phyloP scores from a whole-genome alignment of 2,888 invertebrate species.

The Teleogryllus oceanicus region DNA sequence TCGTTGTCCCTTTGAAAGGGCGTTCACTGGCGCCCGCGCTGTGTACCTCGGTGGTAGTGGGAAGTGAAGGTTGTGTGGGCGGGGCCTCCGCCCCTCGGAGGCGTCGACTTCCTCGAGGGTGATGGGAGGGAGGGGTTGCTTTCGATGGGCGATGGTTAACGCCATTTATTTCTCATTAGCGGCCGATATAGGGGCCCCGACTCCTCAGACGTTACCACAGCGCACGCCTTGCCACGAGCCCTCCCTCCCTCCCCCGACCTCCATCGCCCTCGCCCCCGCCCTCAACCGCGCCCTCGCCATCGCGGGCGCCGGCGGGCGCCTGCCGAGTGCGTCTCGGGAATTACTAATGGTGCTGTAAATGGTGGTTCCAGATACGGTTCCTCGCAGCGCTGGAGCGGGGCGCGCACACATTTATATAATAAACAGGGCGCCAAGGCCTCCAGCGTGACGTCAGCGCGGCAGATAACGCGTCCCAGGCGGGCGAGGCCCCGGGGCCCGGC shows the following conservation, averaged over 20 bases:
- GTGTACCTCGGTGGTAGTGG: too few relatives aligned
- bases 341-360: constrained; percentile 4
- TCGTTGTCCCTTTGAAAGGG: too few relatives aligned
- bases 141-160: constrained; percentile 6
- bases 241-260: too few relatives aligned
- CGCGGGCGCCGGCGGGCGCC: not conserved
- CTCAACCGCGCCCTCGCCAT: not conserved
- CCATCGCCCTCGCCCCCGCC: too few relatives aligned
- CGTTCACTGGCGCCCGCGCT: too few relatives aligned
- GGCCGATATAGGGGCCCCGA: not conserved
- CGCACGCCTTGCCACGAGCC: too few relatives aligned
- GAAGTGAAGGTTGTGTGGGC: too few relatives aligned
- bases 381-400: not conserved
- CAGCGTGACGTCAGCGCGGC: not conserved
- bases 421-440: not conserved
- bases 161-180: constrained; percentile 18
- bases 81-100: not conserved
- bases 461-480: too few relatives aligned
- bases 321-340: not conserved
- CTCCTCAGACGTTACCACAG: not conserved
- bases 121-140: not conserved
- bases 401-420: constrained; percentile 21
- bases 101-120: not conserved
- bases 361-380: not conserved
- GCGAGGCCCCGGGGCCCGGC: too few relatives aligned